Base-by-base conservation (phyloP, 2,113 vertebrate genomes). In the Anolis sagrei region DNA sequence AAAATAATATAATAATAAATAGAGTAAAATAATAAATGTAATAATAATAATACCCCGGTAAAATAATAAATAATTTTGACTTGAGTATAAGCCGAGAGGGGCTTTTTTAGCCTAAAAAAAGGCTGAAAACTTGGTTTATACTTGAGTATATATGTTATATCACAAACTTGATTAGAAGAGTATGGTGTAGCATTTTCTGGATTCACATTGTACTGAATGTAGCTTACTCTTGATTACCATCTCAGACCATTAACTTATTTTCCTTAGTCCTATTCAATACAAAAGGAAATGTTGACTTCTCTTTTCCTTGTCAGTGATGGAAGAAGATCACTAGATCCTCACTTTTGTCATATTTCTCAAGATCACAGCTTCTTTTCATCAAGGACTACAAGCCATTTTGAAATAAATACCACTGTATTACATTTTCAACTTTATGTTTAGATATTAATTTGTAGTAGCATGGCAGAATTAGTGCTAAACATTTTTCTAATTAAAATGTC, bases 221-320 rank as follows among this genome's bases (percentile, higher is more conserved):
- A 44, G 39, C 39, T 44, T 44, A 44, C 39, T 44, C 39, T 39
- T 16, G 0, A 0, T 88, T 27, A n/a, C 61, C 39, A 44, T 44
- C 5, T 44, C 39, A 44, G 2, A 44, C 7, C 0, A 0, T 86
- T 1, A 36, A 62, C 0, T 81, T 1, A 64, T 81, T 82, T 36
- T 79, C 18, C 78, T 25, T 64, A 79, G 9, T 62, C 32, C 1
- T 14, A 21, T 66, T 0, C 0, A 11, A 81, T 51, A 32, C 61
- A 54, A 27, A 2, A 64, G 29, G 81, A 84, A 34, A 61, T 29
- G 36, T 7, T 1, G 49, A 48, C 0, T 0, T 2, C 0, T 82
- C 87, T 34, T 61, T 27, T 29, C 0, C 0, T 2, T 85, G 1
- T 34, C 0, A 0, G 74, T 49, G 76, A 51, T 1, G 1, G 21